Conservation (phyloP, 2,113 vertebrate genomes). For the Thymallus thymallus region DNA sequence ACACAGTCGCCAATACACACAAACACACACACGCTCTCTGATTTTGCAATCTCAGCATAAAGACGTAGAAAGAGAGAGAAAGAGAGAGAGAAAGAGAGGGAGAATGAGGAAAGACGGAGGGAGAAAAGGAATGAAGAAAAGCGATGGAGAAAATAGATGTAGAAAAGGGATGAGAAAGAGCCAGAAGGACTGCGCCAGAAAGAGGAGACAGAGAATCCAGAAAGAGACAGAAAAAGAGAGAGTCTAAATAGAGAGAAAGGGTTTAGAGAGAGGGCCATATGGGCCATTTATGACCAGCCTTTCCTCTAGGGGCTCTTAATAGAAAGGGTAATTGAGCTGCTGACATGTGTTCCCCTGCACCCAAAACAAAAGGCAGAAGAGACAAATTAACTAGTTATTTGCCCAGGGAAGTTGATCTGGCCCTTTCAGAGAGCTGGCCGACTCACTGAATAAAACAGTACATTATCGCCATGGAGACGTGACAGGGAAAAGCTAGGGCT, state of each 20-base stretch:
- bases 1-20: background rate
- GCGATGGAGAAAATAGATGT: slow-evolving; percentile 13
- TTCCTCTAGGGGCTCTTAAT: slow-evolving; percentile 98
- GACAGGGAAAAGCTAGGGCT: slow-evolving; percentile 72
- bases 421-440: slow-evolving; percentile 87
- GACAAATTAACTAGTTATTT: slow-evolving; percentile 99
- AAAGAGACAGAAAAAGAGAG: slow-evolving; percentile 17
- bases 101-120: slow-evolving; percentile 9
- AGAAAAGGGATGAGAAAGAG: too few relatives aligned
- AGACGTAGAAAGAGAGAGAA: slow-evolving; percentile 18
- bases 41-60: background rate
- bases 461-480: slow-evolving; percentile 16
- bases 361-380: slow-evolving; percentile 99
- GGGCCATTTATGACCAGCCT: slow-evolving; percentile 85
- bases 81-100: background rate
- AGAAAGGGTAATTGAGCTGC: slow-evolving; percentile 99
- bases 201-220: slow-evolving; percentile 14
- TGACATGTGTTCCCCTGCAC: slow-evolving; percentile 97
- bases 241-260: slow-evolving; percentile 22
- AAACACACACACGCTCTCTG: slow-evolving; percentile 3
- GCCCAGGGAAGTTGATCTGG: slow-evolving; percentile 91
- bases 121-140: background rate
- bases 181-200: background rate
- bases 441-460: slow-evolving; percentile 93
- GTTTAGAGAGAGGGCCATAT: slow-evolving; percentile 81